Conservation (phyloP, 92 coral and sea anemone genomes). For the Parazoanthus swiftii region DNA sequence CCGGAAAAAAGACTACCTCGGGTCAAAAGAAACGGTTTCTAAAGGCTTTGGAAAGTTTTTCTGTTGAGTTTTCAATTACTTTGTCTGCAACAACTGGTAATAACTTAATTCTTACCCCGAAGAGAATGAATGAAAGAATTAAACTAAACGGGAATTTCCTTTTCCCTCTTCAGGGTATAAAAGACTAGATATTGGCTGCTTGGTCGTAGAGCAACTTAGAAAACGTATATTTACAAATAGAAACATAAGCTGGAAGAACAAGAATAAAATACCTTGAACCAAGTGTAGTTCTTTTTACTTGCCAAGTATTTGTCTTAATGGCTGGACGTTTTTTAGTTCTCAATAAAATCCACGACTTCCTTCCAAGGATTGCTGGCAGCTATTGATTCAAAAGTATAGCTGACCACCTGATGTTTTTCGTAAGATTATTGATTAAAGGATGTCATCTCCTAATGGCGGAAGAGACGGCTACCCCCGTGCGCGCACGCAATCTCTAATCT, state of each 20-base stretch:
- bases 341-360: not conserved
- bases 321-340: not conserved
- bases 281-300: not conserved
- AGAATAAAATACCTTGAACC: not conserved
- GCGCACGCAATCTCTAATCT: conserved; percentile 17
- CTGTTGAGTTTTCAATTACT: not conserved
- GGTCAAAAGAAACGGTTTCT: not conserved
- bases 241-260: not conserved
- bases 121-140: not conserved
- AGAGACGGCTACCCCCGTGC: not conserved
- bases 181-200: not conserved
- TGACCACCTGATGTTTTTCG: conserved; percentile 1
- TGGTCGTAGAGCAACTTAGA: not conserved
- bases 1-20: not conserved
- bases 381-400: not conserved
- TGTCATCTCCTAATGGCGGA: conserved; percentile 7
- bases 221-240: too few relatives aligned
- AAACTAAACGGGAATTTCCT: not conserved
- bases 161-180: not conserved
- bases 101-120: not conserved
- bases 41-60: too few relatives aligned
- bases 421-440: not conserved
- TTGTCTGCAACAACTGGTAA: conserved; percentile 5
- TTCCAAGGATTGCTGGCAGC: not conserved
- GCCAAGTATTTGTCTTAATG: too few relatives aligned